phyloP scores from a whole-genome alignment of 1,140 invertebrate species.

The Brachionus manjavacas region DNA sequence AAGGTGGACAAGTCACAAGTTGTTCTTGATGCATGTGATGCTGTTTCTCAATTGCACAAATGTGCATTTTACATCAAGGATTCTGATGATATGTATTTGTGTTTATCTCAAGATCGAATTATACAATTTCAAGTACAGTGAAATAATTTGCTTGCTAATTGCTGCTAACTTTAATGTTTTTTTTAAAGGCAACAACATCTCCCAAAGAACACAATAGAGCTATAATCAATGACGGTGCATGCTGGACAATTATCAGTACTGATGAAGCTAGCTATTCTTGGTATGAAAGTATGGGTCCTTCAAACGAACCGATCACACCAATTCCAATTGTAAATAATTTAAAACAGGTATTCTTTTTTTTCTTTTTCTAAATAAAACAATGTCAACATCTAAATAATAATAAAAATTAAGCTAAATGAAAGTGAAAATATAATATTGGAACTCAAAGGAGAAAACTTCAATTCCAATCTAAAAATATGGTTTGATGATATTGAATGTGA shows the following conservation, averaged over 20 bases:
- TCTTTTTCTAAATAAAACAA: background rate
- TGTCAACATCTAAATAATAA: no score
- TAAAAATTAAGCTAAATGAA: slow-evolving; percentile 59
- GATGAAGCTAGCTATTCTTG: slow-evolving; percentile 99
- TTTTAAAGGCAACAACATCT: slow-evolving; percentile 90
- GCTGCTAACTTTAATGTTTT: slow-evolving; percentile 64
- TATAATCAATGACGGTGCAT: slow-evolving; percentile 99
- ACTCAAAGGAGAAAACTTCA: slow-evolving; percentile 94
- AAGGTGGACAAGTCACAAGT: slow-evolving; percentile 98
- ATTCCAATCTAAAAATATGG: slow-evolving; percentile 88
- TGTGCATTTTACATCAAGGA: slow-evolving; percentile 98
- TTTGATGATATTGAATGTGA: slow-evolving; percentile 77
- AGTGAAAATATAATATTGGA: slow-evolving; percentile 94
- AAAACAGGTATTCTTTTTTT: slow-evolving; percentile 62
- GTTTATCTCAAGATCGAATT: slow-evolving; percentile 93
- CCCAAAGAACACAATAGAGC: slow-evolving; percentile 78
- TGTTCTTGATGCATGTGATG: slow-evolving; percentile 91
- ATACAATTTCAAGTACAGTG: slow-evolving; percentile 83
- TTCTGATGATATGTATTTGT: slow-evolving; percentile 96
- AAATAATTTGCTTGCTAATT: background rate
- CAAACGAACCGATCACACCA: slow-evolving; percentile 79
- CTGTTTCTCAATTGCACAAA: slow-evolving; percentile 95
- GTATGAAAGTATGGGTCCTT: slow-evolving; percentile 97
- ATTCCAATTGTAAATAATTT: slow-evolving; percentile 89
- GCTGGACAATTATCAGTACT: slow-evolving; percentile 99